Conservation (phyloP, 2,888 invertebrate species). For the Synanthedon vespiformis region DNA sequence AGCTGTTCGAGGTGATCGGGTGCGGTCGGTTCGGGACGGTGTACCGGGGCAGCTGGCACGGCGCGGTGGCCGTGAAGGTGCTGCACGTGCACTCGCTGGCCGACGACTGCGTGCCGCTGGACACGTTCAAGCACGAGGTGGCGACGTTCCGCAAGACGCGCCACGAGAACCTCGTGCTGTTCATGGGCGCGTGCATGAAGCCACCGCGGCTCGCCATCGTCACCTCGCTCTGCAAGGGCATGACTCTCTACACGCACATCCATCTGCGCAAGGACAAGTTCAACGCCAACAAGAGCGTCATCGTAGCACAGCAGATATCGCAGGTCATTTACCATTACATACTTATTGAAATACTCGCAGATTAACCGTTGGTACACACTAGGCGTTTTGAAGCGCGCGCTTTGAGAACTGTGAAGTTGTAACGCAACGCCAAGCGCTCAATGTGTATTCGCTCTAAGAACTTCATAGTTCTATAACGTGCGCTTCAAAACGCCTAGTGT, state of each 20-base stretch:
- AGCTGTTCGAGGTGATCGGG: conserved; percentile 88
- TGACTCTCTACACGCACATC: conserved; percentile 93
- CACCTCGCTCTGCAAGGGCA: conserved; percentile 96
- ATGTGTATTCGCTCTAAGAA: too few relatives aligned
- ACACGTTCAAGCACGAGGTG: conserved; percentile 95
- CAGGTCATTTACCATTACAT: conserved; percentile 72
- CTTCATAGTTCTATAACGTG: too few relatives aligned
- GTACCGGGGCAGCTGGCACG: conserved; percentile 96
- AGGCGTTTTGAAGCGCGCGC: too few relatives aligned
- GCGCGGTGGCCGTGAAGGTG: conserved; percentile 96
- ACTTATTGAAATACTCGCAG: too few relatives aligned
- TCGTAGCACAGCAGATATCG: conserved; percentile 96
- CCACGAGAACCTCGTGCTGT: conserved; percentile 97
- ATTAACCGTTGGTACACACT: too few relatives aligned
- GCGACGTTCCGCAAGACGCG: conserved; percentile 97
- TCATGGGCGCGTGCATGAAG: conserved; percentile 99
- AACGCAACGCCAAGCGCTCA: too few relatives aligned
- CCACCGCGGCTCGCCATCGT: conserved; percentile 96
- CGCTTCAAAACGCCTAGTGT: too few relatives aligned
- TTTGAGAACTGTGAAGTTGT: too few relatives aligned
- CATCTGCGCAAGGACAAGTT: conserved; percentile 94
- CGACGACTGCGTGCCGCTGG: conserved; percentile 88
- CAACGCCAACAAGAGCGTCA: conserved; percentile 90
- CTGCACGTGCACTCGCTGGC: conserved; percentile 88
- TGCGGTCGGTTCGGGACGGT: conserved; percentile 95